These are phyloP conservation scores for Cavia aperea DNA, from an alignment of 2,113 vertebrate genomes.

Conservation along the genomic window DNA sequence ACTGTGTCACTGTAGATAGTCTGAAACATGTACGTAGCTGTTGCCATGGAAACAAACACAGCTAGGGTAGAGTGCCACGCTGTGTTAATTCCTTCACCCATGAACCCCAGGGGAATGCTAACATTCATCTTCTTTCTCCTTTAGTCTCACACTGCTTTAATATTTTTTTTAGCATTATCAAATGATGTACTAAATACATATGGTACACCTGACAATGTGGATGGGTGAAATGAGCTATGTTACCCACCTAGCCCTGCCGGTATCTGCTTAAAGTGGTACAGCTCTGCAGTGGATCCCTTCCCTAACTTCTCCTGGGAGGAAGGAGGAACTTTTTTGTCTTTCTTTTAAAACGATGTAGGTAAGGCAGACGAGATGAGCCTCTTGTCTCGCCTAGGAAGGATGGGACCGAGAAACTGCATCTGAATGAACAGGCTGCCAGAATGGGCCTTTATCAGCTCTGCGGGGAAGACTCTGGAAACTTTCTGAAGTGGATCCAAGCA, in stretches of 20 bases:
- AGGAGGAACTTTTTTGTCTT: constrained; percentile 61
- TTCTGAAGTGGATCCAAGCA: constrained; percentile 36
- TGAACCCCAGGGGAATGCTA: constrained; percentile 81
- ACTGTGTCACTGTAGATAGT: constrained; percentile 81
- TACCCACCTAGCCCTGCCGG: background rate
- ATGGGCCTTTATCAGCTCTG: background rate
- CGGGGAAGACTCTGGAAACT: constrained; percentile 34
- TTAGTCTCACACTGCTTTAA: constrained; percentile 75
- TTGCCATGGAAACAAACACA: constrained; percentile 82
- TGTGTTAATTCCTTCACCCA: constrained; percentile 85
- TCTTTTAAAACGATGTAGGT: background rate
- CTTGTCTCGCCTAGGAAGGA: background rate
- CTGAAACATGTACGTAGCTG: constrained; percentile 79
- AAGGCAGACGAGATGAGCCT: background rate
- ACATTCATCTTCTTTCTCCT: constrained; percentile 81
- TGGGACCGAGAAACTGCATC: fast-evolving
- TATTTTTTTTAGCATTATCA: constrained; percentile 72
- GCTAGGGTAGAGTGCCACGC: constrained; percentile 82
- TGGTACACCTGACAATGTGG: constrained; percentile 61
- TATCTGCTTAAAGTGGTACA: background rate
- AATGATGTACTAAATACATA: constrained; percentile 72
- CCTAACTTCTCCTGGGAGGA: constrained; percentile 57
- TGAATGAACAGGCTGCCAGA: background rate
- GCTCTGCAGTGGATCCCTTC: background rate
- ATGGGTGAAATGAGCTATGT: constrained; percentile 18